These are phyloP conservation scores for Heteromormyrus szaboi DNA, from an alignment of 2,797 vertebrate species.

Conservation along the genomic window DNA sequence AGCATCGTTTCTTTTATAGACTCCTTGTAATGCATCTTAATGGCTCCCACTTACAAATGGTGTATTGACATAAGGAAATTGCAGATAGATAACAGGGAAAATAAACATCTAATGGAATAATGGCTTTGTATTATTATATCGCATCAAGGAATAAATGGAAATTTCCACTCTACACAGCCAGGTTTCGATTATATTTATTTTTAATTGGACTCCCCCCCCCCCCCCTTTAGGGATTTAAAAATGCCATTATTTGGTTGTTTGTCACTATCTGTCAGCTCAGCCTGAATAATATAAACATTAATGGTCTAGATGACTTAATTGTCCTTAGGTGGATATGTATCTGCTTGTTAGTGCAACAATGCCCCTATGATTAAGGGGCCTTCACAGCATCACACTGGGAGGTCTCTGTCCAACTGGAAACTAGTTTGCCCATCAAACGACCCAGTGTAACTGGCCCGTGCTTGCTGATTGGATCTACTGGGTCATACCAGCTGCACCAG, in stretches of 20 bases:
- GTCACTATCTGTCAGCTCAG: neutral
- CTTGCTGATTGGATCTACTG: constrained; percentile 43
- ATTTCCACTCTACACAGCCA: neutral
- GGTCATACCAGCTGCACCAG: constrained; percentile 12
- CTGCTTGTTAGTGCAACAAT: neutral
- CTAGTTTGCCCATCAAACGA: constrained; percentile 47
- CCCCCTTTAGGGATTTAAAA: neutral
- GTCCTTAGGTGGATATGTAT: neutral
- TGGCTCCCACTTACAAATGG: constrained; percentile 1
- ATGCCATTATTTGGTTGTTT: neutral
- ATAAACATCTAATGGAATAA: constrained; percentile 15
- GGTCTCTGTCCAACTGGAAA: constrained; percentile 41
- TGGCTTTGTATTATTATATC: neutral
- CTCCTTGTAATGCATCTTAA: constrained; percentile 10
- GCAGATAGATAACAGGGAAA: neutral
- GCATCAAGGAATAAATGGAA: neutral
- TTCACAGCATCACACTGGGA: neutral
- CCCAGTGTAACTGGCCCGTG: constrained; percentile 41
- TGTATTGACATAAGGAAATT: constrained; percentile 8
- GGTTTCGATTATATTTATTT: neutral
- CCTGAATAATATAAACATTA: neutral
- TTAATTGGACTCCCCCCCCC: neutral
- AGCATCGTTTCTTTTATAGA: neutral
- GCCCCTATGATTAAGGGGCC: neutral
- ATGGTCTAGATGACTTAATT: neutral